A percentile compares a stretch with the other conserved stretches of the same genome.
Evolutionary conservation across 1,140 invertebrate species (phyloP).

Genomic region (Aphis craccivora): DNA sequence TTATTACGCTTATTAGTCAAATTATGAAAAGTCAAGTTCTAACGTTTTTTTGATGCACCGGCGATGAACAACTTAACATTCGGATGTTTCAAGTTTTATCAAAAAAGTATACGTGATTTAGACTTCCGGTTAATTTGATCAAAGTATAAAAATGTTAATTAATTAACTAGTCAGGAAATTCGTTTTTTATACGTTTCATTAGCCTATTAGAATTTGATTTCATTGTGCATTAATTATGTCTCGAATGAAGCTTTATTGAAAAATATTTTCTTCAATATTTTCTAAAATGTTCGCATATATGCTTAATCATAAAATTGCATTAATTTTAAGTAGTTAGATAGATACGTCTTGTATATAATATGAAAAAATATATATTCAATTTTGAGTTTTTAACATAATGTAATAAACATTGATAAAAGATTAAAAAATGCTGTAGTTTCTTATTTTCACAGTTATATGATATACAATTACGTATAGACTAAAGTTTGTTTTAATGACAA

Average conservation of each 20-base stretch:
- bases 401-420: not conserved
- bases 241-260: not conserved
- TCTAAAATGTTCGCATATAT: not conserved
- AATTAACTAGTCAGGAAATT: not conserved
- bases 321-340: not conserved
- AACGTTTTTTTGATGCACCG: not conserved
- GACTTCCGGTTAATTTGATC: conserved; percentile 1
- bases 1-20: conserved; percentile 53
- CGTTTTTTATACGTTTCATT: not conserved
- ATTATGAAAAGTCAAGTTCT: conserved; percentile 41
- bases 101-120: not conserved
- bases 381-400: not conserved
- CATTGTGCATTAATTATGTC: not conserved
- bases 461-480: not conserved
- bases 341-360: not conserved
- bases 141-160: not conserved
- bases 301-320: not conserved
- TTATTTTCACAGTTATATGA: not conserved
- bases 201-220: not conserved
- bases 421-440: not conserved
- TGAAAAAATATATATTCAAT: not conserved
- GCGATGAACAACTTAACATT: not conserved
- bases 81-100: not conserved
- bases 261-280: not conserved
- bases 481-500: conserved; percentile 6